Evolutionary conservation across 2,888 invertebrate genomes (phyloP), one percentile per base, ranked within the genome.

Genomic region (Nysson spinosus): DNA sequence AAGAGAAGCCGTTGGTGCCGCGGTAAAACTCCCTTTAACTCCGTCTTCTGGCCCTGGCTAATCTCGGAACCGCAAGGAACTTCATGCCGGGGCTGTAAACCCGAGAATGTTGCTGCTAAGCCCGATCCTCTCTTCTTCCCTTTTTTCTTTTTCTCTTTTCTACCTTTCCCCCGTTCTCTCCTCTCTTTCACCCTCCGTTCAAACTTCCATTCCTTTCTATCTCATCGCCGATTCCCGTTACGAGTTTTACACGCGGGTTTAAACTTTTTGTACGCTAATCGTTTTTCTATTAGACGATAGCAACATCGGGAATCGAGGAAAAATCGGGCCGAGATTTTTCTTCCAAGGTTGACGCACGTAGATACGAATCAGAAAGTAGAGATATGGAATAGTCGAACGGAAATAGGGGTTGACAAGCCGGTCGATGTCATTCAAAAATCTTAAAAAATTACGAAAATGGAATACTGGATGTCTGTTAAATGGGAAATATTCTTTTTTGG

Each of bases 51-150:
- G 62, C 54, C 72, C 50, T 40, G 64, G 66, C 73, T 78, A 78
- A 78, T 78, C 74, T 72, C 47, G 58, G 65, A 72, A 70, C 72
- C 69, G 56, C 68, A 62, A 73, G 65, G 63, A 69, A 72, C 67
- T 72, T 68, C 66, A 75, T 64, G 64, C 65, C 58, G 54, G 50
- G 60, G 75, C 72, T 72, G 77, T 78, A 79, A 78, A 79, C 72
- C 75, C 77, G 78, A 77, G 77, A 79, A 78, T 73, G 77, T 75
- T 69, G 79, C 72, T 70, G 77, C 68, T 79, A 72, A 79, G 70
- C 77, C 65, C 47, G 43, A 55, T 30, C 49, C 35, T 37, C 11
- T 35, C 11, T 3, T 5, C 9, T 4, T 34, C 12, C 43, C n/a
- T n/a, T 9, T 17, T 37, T 7, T 12, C 35, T 12, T 16, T 14